Conservation (phyloP, 2,113 vertebrate genomes). For the human (Homo sapiens) region GRCh38 chr18:79397001-79397500, state of each 20-base stretch:
- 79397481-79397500: no score
- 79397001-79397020: neutral
- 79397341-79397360: neutral
- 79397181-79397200: neutral
- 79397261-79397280: neutral
- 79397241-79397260: neutral
- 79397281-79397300: neutral
- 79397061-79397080: neutral
- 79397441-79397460: neutral
- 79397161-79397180: neutral
- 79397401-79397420: neutral
- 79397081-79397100: neutral
- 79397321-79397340: neutral
- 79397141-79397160: no score
- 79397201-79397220: neutral
- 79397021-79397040: neutral
- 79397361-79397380: neutral
- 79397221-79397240: neutral
- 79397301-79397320: neutral
- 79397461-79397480: neutral
- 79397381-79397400: neutral
- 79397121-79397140: neutral
- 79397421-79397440: no score
- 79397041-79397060: neutral
- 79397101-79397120: fast-evolving